Percentiles rank a stretch among this genome's conserved stretches.
phyloP scores from a whole-genome alignment of 2,113 vertebrate genomes.

The Shinisaurus crocodilurus region DNA sequence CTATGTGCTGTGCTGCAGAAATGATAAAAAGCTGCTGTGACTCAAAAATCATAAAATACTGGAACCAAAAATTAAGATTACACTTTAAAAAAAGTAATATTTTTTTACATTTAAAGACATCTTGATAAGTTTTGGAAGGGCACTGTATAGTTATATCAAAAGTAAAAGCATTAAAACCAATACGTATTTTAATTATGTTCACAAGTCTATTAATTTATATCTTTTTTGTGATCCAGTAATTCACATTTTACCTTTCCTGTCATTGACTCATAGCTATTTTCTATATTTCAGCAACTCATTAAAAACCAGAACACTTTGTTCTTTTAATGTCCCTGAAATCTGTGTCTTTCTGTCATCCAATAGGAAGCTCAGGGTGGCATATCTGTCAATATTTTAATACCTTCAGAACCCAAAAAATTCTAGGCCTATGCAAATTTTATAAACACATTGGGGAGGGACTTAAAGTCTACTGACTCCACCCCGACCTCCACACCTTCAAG shows the following conservation, averaged over 20 bases:
- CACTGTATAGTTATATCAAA: constrained; percentile 4
- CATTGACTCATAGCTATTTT: constrained; percentile 14
- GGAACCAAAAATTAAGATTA: not conserved
- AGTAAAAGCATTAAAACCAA: not conserved
- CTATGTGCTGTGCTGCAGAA: no score
- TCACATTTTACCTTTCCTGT: constrained; percentile 25
- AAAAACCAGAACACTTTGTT: constrained; percentile 7
- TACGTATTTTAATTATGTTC: constrained; percentile 9
- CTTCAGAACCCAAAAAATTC: not conserved
- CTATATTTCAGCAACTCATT: constrained; percentile 16
- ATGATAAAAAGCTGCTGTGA: no score
- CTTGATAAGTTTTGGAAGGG: not conserved
- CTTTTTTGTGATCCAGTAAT: constrained; percentile 3
- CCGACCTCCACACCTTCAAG: not conserved
- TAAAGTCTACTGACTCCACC: no score
- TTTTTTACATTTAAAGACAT: not conserved
- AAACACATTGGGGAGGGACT: not conserved
- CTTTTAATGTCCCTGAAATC: constrained; percentile 1
- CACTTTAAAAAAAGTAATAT: no score
- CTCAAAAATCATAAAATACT: no score
- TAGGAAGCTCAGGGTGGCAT: not conserved
- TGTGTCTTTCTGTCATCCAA: not conserved
- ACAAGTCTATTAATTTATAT: constrained; percentile 5
- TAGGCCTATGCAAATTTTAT: not conserved
- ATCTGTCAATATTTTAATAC: not conserved